Evolutionary conservation across 2,113 vertebrate species (phyloP), one percentile per base, ranked within the genome.

Genomic region (Python bivittatus): DNA sequence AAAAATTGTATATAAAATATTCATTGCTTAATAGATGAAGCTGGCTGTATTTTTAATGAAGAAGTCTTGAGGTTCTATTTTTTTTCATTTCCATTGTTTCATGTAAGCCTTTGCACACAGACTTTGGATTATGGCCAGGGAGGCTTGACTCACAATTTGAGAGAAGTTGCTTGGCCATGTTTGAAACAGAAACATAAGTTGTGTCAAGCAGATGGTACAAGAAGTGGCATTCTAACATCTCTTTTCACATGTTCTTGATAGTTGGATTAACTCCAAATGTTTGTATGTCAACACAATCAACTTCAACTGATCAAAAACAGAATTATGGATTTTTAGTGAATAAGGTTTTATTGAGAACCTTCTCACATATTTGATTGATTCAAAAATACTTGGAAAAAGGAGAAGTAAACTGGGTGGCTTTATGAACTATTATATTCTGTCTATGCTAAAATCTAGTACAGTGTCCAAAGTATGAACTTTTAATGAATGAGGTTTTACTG

Each of bases 71-170:
- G 57, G 48, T 89, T 56, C 53, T 56, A 64, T 89, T 89, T 91
- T 89, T 89, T 91, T 56, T 91, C 57, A 88, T 54, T 93, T n/a
- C 88, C 72, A 91, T 93, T 68, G 56, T 61, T 90, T 91, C n/a
- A 60, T 13, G 12, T 53, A 68, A 93, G n/a, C 22, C 33, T 93
- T 91, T 88, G 57, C 48, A 61, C 84, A 84, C 29, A 91, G 57
- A 57, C 33, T 44, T 61, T 88, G 87, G 90, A 57, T 17, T 23
- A 79, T 86, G 38, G 57, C 92, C 90, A 91, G 53, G 12, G n/a
- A 93, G 20, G 52, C 52, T 52, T 57, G 38, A 15, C 27, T 38
- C 68, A 52, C 4, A 85, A 27, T 91, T 57, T 91, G 60, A 93
- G 58, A 93, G 29, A 86, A 58, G 27, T 33, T 54, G 44, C 33